These are phyloP conservation scores for Chelon labrosus DNA, from an alignment of 2,797 vertebrate species.

Conservation along the genomic window DNA sequence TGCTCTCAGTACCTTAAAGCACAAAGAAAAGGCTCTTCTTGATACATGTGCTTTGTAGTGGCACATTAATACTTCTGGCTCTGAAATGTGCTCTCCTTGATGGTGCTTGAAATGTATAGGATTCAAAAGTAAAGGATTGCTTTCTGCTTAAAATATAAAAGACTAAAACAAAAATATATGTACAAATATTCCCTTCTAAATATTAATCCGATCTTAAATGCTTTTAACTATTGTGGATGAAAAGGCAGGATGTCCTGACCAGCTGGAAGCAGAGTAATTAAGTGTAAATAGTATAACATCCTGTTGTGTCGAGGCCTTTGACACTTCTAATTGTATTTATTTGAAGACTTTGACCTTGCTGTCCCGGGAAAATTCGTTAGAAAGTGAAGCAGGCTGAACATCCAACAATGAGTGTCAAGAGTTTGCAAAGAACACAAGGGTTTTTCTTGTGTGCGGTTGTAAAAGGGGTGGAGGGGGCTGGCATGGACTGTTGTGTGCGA, in stretches of 20 bases:
- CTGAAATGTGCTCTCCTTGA: slow-evolving; percentile 1
- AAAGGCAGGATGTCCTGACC: slow-evolving; percentile 46
- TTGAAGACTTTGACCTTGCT: slow-evolving; percentile 76
- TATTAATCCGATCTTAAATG: slow-evolving; percentile 14
- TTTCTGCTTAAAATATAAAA: slow-evolving; percentile 10
- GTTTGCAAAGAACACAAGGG: slow-evolving; percentile 76
- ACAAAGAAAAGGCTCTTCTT: slow-evolving; percentile 5
- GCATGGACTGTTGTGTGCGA: slow-evolving; percentile 38
- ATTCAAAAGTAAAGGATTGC: neutral
- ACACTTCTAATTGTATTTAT: slow-evolving; percentile 82
- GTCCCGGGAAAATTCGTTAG: slow-evolving; percentile 77
- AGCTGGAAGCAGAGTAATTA: slow-evolving; percentile 75
- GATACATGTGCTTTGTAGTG: neutral
- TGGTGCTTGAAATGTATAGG: slow-evolving; percentile 11
- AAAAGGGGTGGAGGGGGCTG: slow-evolving; percentile 27
- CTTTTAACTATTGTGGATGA: slow-evolving; percentile 21
- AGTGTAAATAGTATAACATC: slow-evolving; percentile 75
- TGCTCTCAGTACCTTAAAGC: slow-evolving; percentile 25
- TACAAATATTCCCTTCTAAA: neutral
- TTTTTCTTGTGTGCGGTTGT: slow-evolving; percentile 46
- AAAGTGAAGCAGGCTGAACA: slow-evolving; percentile 59
- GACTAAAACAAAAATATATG: neutral
- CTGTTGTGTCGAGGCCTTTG: slow-evolving; percentile 72
- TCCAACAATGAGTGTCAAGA: slow-evolving; percentile 77
- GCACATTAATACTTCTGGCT: slow-evolving; percentile 15